A percentile compares a stretch with the other conserved stretches of the same genome.
Conservation (phyloP, 2,888 invertebrate species). For the Tubulanus polymorphus region DNA sequence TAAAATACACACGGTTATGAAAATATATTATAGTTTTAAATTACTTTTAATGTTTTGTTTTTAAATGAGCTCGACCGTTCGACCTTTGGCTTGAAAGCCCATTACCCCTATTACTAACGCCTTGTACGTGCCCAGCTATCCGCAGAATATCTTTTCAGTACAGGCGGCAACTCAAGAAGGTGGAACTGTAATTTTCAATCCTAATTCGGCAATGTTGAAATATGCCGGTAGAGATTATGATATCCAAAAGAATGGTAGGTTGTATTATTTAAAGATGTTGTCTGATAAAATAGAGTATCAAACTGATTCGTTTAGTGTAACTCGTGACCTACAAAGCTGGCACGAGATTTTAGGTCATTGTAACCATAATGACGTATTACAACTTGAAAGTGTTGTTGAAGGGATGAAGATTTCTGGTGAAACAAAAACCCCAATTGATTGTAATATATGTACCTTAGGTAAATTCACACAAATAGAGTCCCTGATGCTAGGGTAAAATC, state of each 20-base stretch:
- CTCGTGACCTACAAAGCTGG: conserved; percentile 8
- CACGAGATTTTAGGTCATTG: conserved; percentile 20
- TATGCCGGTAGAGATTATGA: no score
- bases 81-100: no score
- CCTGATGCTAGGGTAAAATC: no score
- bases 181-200: conserved; percentile 15
- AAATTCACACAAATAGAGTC: no score
- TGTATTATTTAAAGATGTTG: conserved; percentile 14
- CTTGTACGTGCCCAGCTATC: conserved; percentile 18
- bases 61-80: no score
- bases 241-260: conserved; percentile 14
- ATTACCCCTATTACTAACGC: no score
- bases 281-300: neutral
- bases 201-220: no score
- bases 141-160: conserved; percentile 22
- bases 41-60: no score
- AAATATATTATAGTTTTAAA: no score
- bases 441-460: no score
- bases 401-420: conserved; percentile 10
- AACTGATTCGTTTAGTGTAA: neutral
- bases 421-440: no score
- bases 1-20: no score
- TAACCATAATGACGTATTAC: conserved; percentile 12
- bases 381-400: conserved; percentile 10
- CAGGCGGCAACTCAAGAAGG: conserved; percentile 18